Conservation (phyloP, 2,797 vertebrate species). For the Tapirus indicus region DNA sequence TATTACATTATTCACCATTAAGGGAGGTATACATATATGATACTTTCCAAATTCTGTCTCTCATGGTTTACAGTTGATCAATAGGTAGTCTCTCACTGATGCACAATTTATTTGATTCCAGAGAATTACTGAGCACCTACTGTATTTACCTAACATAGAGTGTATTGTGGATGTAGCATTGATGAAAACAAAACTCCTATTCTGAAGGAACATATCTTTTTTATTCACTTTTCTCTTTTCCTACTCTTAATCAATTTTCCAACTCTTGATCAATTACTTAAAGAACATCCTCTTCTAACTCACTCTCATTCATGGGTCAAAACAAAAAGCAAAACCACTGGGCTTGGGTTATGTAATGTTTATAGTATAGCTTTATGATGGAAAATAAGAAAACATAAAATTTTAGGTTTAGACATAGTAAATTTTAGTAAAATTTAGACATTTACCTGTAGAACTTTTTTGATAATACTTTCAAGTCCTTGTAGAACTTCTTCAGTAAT, state of each 20-base stretch:
- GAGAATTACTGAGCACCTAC: background rate
- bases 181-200: background rate
- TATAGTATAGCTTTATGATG: slow-evolving; percentile 27
- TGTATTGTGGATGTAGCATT: background rate
- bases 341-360: background rate
- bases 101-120: background rate
- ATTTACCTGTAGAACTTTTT: background rate
- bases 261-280: background rate
- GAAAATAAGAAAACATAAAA: background rate
- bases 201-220: background rate
- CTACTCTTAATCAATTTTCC: background rate
- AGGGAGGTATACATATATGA: background rate
- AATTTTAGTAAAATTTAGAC: no score
- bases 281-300: background rate
- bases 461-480: background rate
- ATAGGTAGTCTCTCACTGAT: background rate
- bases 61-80: background rate
- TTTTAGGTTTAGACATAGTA: background rate
- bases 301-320: background rate
- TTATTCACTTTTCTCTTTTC: background rate
- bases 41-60: background rate
- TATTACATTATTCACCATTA: slow-evolving; percentile 25
- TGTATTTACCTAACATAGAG: background rate
- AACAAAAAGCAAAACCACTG: background rate
- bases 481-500: background rate